These are phyloP conservation scores for Drosophila trapezifrons DNA, from an alignment of 1,140 invertebrate genomes.

Conservation along the genomic window DNA sequence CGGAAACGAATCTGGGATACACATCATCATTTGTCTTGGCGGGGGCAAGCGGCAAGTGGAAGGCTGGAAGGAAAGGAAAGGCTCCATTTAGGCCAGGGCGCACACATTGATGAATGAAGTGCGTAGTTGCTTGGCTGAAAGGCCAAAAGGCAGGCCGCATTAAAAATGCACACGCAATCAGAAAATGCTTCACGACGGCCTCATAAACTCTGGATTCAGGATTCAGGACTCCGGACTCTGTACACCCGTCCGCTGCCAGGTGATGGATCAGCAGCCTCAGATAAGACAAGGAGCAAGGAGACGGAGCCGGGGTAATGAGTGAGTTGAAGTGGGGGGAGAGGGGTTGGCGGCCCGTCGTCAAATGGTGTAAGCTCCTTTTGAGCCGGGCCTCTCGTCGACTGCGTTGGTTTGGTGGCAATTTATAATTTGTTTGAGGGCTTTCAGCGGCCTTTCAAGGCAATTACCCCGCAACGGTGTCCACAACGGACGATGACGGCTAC, in stretches of 20 bases:
- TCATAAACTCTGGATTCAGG: constrained; percentile 29
- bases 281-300: constrained; percentile 60
- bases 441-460: constrained; percentile 76
- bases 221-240: constrained; percentile 5
- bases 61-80: constrained; percentile 10
- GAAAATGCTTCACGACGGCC: constrained; percentile 64
- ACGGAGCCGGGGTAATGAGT: constrained; percentile 61
- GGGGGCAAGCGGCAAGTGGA: background rate
- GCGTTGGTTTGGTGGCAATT: constrained; percentile 51
- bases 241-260: constrained; percentile 27
- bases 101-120: constrained; percentile 80
- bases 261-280: constrained; percentile 71
- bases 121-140: constrained; percentile 61
- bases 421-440: constrained; percentile 77
- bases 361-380: constrained; percentile 67
- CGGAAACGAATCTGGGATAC: constrained; percentile 40
- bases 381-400: constrained; percentile 33
- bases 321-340: constrained; percentile 43
- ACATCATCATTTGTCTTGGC: constrained; percentile 79
- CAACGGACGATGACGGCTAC: background rate
- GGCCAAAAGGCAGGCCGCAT: constrained; percentile 71
- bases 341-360: constrained; percentile 19
- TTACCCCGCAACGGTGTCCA: constrained; percentile 46
- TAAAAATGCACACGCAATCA: constrained; percentile 82
- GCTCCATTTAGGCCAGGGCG: constrained; percentile 42